Percentiles rank a stretch among this genome's conserved stretches.
phyloP scores from a whole-genome alignment of 2,797 vertebrate species.

The Propithecus deckenii region DNA sequence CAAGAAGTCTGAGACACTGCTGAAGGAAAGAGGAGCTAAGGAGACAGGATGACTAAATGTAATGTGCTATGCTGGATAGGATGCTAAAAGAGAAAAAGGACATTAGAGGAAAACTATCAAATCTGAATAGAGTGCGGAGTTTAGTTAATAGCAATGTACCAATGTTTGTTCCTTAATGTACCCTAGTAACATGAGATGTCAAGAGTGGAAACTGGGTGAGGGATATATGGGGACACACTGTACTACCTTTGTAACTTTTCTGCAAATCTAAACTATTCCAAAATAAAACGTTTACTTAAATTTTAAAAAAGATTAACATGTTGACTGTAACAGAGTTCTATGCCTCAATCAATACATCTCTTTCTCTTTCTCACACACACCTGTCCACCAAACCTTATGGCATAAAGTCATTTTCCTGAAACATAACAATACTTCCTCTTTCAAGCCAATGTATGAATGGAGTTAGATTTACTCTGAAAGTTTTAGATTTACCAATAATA shows the following conservation, averaged over 20 bases:
- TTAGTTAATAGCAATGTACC: background rate
- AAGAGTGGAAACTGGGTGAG: background rate
- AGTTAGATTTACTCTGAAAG: background rate
- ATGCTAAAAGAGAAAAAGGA: background rate
- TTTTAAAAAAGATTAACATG: background rate
- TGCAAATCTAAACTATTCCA: background rate
- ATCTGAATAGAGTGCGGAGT: background rate
- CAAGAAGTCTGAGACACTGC: background rate
- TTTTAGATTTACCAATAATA: slow-evolving; percentile 49
- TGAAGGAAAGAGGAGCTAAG: background rate
- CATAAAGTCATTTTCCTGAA: slow-evolving; percentile 19
- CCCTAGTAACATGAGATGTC: background rate
- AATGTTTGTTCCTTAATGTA: background rate
- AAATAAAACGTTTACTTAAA: background rate
- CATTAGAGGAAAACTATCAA: background rate
- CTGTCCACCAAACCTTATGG: background rate
- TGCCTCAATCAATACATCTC: background rate
- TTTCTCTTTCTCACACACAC: background rate
- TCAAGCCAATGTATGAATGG: background rate
- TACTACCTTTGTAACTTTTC: background rate
- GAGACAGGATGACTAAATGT: background rate
- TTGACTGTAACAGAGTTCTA: slow-evolving; percentile 2
- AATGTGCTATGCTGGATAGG: background rate
- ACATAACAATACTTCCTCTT: slow-evolving; percentile 13
- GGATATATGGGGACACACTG: background rate